Evolutionary conservation across 1,140 invertebrate species (phyloP).

Genomic region (Phortica variegata): DNA sequence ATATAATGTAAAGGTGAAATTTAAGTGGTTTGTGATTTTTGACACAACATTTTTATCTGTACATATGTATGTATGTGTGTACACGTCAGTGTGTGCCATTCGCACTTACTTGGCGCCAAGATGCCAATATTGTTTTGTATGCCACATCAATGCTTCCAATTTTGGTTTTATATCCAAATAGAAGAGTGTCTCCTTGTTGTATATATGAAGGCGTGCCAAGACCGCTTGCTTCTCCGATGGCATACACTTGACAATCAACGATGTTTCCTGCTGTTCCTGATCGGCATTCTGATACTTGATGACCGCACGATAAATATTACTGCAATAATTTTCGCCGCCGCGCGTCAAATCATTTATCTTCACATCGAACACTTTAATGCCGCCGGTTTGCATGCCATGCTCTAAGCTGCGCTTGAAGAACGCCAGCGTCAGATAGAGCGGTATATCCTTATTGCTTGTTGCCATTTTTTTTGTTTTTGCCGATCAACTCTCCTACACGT

Average conservation of each 20-base stretch:
- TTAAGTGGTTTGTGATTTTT: too few species aligned
- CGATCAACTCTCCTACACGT: too few species aligned
- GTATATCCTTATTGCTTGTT: too few species aligned
- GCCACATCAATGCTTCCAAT: conserved; percentile 46
- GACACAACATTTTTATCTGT: too few species aligned
- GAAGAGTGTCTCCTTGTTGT: conserved; percentile 46
- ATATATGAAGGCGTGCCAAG: conserved; percentile 38
- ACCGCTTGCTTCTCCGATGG: conserved; percentile 46
- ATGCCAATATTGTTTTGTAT: conserved; percentile 9
- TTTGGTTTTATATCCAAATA: conserved; percentile 45
- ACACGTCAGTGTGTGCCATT: too few species aligned
- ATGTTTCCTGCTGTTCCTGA: conserved; percentile 17
- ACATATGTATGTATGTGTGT: too few species aligned
- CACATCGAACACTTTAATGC: conserved; percentile 35
- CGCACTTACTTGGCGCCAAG: conserved; percentile 40
- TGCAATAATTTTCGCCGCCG: conserved; percentile 54
- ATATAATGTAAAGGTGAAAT: too few species aligned
- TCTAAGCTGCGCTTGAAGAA: conserved; percentile 37
- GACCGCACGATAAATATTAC: conserved; percentile 42
- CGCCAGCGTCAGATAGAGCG: conserved; percentile 33
- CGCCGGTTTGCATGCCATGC: conserved; percentile 35
- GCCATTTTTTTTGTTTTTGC: too few species aligned
- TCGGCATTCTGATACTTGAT: conserved; percentile 28
- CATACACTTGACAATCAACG: conserved; percentile 47
- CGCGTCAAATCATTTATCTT: conserved; percentile 32